phyloP scores from a whole-genome alignment of 2,113 vertebrate species.

The Uria aalge region DNA sequence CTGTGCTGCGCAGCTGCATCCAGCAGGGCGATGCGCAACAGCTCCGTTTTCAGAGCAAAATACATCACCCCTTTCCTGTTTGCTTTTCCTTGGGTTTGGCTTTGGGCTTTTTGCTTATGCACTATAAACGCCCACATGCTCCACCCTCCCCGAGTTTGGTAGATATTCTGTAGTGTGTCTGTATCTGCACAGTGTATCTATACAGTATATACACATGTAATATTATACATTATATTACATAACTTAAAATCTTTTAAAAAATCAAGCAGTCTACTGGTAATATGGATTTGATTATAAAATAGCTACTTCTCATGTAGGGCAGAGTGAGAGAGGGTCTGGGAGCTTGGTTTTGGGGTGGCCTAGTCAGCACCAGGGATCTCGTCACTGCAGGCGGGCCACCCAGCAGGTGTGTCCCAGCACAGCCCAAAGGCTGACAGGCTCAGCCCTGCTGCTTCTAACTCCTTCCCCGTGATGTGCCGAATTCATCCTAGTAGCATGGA shows the following conservation, averaged over 20 bases:
- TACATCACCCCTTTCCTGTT: neutral
- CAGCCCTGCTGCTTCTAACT: neutral
- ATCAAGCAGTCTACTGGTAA: neutral
- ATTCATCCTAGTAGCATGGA: neutral
- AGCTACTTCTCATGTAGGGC: neutral
- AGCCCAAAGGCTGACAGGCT: neutral
- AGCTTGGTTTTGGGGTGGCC: neutral
- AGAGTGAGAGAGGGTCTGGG: neutral
- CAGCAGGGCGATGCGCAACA: neutral
- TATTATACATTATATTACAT: neutral
- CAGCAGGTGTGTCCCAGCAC: neutral
- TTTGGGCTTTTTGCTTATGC: neutral
- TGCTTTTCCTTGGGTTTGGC: neutral
- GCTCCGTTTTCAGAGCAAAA: neutral
- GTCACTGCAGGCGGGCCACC: neutral
- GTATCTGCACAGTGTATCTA: neutral
- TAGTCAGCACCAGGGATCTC: neutral
- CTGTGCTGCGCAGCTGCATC: neutral
- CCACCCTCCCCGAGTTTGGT: neutral
- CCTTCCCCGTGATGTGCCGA: neutral
- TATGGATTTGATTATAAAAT: neutral
- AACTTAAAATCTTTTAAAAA: neutral
- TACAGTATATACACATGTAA: fast-evolving
- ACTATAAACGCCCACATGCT: neutral
- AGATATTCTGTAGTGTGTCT: neutral